Conservation (phyloP, 2,888 invertebrate species). For the Mesochorus sp. region DNA sequence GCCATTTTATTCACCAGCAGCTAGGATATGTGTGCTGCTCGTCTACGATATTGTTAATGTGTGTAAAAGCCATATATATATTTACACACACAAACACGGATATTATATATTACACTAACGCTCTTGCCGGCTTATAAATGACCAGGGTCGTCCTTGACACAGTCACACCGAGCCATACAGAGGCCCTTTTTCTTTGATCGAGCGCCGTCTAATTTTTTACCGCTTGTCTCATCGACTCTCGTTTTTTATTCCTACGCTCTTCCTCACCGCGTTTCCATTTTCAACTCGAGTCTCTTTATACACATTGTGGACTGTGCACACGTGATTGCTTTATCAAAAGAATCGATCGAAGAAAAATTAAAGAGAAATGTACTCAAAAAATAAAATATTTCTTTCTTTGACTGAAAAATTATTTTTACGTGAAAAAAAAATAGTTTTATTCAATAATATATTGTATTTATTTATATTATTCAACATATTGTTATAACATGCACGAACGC, state of each 20-base stretch:
- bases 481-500: no score
- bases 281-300: conserved; percentile 4
- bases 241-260: conserved; percentile 13
- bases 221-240: conserved; percentile 42
- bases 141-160: conserved; percentile 62
- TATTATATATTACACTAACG: conserved; percentile 38
- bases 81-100: conserved; percentile 6
- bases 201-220: conserved; percentile 58
- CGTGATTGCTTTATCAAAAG: not conserved
- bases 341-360: not conserved
- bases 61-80: not conserved
- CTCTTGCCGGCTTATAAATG: conserved; percentile 52
- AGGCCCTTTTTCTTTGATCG: conserved; percentile 63
- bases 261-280: conserved; percentile 19
- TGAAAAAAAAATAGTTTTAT: no score
- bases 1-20: not conserved
- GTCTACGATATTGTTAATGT: not conserved
- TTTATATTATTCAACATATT: no score
- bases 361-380: not conserved
- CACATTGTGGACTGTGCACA: conserved; percentile 7
- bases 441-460: no score
- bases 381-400: no score
- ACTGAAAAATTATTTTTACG: no score
- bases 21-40: not conserved
- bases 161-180: conserved; percentile 55